Evolutionary conservation across 2,113 vertebrate genomes (phyloP).

Genomic region (Barbus barbus): DNA sequence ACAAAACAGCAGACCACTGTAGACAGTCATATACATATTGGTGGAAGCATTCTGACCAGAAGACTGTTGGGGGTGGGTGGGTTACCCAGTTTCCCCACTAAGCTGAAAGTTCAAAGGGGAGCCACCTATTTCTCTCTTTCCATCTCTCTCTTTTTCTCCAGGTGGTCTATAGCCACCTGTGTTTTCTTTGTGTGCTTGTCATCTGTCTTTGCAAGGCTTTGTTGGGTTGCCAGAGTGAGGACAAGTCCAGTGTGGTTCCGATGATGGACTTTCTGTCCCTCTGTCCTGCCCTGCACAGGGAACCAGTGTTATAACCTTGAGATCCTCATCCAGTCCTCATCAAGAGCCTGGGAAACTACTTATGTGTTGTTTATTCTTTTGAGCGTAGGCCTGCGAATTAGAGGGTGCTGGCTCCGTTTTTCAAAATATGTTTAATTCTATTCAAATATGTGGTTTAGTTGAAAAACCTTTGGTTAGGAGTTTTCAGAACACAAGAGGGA

Average conservation of each 20-base stretch:
- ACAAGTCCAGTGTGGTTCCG: constrained; percentile 62
- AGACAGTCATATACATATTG: not conserved
- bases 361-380: constrained; percentile 19
- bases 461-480: not conserved
- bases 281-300: constrained; percentile 60
- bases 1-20: not conserved
- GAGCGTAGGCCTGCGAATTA: constrained; percentile 17
- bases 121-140: constrained; percentile 38
- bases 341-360: constrained; percentile 36
- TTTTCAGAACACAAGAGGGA: not conserved
- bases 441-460: constrained; percentile 8
- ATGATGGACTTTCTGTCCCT: constrained; percentile 71
- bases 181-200: constrained; percentile 75
- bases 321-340: constrained; percentile 2
- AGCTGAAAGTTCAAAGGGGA: constrained; percentile 38
- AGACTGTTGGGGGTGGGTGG: not conserved
- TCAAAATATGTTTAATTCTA: constrained; percentile 14
- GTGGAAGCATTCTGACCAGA: constrained; percentile 19
- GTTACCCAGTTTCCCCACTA: not conserved
- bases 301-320: constrained; percentile 35
- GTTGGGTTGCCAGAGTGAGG: constrained; percentile 69
- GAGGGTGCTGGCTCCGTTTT: not conserved
- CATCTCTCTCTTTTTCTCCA: constrained; percentile 62
- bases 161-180: constrained; percentile 73
- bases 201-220: constrained; percentile 74